Conservation (phyloP, 2,888 invertebrate species). For the Drosophila aldrichi region DNA sequence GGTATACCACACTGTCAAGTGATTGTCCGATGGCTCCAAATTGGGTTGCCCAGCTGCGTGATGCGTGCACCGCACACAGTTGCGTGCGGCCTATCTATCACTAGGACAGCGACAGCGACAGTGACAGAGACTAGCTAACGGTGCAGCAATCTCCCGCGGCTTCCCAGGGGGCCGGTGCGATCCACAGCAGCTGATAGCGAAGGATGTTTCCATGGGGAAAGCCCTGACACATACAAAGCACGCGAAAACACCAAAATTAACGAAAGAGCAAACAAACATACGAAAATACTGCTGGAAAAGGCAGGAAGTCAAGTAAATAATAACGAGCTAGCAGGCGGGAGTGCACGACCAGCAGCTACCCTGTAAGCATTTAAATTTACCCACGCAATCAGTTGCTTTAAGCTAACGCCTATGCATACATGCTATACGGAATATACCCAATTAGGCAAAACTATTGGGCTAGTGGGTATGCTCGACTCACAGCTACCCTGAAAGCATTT, state of each 20-base stretch:
- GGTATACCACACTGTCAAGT: constrained; percentile 8
- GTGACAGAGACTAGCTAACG: not conserved
- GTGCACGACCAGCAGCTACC: not conserved
- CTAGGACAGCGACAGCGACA: not conserved
- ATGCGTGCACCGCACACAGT: constrained; percentile 55
- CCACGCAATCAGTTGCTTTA: not conserved
- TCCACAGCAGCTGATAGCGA: constrained; percentile 59
- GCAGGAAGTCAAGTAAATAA: constrained; percentile 28
- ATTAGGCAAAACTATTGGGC: not conserved
- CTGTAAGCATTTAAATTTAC: not conserved
- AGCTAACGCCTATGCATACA: not conserved
- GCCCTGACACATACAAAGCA: constrained; percentile 9
- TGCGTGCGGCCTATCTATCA: constrained; percentile 48
- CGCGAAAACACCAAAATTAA: not conserved
- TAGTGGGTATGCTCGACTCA: not conserved
- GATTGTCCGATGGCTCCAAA: constrained; percentile 36
- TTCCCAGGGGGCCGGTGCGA: constrained; percentile 24
- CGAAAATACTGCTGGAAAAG: constrained; percentile 37
- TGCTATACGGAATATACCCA: not conserved
- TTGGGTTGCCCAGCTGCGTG: constrained; percentile 62
- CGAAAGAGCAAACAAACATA: not conserved
- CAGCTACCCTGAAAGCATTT: too few relatives aligned
- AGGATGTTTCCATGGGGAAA: constrained; percentile 55
- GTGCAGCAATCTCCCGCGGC: constrained; percentile 9
- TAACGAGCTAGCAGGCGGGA: not conserved